phyloP scores from a whole-genome alignment of 2,113 vertebrate species.

The Takifugu bimaculatus region DNA sequence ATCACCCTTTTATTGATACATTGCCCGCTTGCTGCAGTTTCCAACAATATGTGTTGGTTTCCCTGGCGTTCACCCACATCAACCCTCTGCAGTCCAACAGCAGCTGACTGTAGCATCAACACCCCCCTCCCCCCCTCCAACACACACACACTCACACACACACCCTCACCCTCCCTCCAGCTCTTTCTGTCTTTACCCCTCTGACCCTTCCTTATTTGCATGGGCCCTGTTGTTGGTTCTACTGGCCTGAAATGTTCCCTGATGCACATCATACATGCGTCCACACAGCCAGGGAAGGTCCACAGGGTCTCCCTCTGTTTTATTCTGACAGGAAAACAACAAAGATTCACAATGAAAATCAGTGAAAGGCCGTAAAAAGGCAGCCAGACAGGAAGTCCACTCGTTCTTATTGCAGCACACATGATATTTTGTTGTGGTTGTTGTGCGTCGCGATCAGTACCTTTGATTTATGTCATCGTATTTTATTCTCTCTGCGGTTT shows the following conservation, averaged over 20 bases:
- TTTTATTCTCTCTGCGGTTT: constrained; percentile 3
- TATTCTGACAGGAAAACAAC: constrained; percentile 9
- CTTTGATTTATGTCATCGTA: not conserved
- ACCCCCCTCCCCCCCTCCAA: constrained; percentile 25
- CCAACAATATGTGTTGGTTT: not conserved
- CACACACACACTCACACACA: no score
- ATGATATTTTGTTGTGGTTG: not conserved
- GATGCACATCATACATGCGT: constrained; percentile 25
- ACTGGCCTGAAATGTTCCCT: constrained; percentile 42
- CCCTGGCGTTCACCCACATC: no score
- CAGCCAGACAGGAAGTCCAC: not conserved
- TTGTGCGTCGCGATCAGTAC: no score
- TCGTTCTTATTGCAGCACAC: not conserved
- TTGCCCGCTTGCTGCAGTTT: no score
- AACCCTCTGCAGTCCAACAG: no score
- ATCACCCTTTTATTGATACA: no score
- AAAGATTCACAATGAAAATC: not conserved
- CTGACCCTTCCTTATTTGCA: constrained; percentile 61
- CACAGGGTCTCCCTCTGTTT: constrained; percentile 8
- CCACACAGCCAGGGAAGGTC: constrained; percentile 19
- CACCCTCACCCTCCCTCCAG: not conserved
- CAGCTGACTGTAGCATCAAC: constrained; percentile 47
- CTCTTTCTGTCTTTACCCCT: constrained; percentile 25
- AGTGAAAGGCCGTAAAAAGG: not conserved
- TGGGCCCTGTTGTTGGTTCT: constrained; percentile 44